Evolutionary conservation across 2,888 invertebrate species (phyloP), one percentile per base, ranked within the genome.

Genomic region (Drosophila formosana): DNA sequence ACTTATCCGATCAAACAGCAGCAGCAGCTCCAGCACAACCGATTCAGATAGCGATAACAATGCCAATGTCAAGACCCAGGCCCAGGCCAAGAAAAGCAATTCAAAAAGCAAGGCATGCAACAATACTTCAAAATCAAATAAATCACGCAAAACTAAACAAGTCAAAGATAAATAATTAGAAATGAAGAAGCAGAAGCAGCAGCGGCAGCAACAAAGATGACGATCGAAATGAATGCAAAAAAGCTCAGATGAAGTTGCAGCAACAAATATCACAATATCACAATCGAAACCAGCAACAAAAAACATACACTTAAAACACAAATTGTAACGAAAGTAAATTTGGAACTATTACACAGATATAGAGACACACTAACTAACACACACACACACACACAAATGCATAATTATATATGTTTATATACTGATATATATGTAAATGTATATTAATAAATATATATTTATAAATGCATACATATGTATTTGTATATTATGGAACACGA

Each of bases 381-480:
- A 39, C 50, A 37, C 34, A 60, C 34, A 34, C 18, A 28, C 18
- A 41, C 46, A 41, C 34, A 60, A 30, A 43, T 43, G 49, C 18
- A 58, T 68, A 53, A 37, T 41, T 41, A 58, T 47, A 39, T 52
- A 56, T 53, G 57, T 57, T 41, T 61, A 46, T 52, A 66, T 23
- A 18, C 32, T 28, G 49, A 53, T 46, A 53, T 41, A 39, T 62
- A 63, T 63, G 52, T 62, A 60, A 56, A 41, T 68, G 43, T 64
- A 67, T 47, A 55, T 58, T 55, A 58, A 41, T 41, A 37, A 37
- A 41, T 68, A 32, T 64, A 73, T 45, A 56, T 63, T 55, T 55
- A 34, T 41, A 37, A 26, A 41, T 41, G 30, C 25, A 49, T 26
- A 26, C 39, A 51, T 63, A 63, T 63, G 52, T 57, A 60, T 60